These are phyloP conservation scores for Pomatorhinus ruficollis DNA, from an alignment of 2,113 vertebrate genomes.

Conservation along the genomic window DNA sequence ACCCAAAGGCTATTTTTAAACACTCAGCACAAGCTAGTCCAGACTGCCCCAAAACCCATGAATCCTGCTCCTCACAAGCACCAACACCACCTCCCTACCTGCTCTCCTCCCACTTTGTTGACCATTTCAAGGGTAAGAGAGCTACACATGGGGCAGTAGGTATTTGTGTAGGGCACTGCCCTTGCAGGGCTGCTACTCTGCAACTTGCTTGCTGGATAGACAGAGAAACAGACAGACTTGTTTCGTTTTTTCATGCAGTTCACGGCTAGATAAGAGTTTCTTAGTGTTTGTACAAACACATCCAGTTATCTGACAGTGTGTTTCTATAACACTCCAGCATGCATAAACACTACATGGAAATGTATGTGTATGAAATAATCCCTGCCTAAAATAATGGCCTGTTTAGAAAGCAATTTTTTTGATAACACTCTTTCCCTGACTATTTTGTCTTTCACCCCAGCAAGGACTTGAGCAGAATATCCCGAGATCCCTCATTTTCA, in stretches of 20 bases:
- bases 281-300: slow-evolving; percentile 29
- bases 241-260: not conserved
- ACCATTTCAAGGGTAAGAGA: not conserved
- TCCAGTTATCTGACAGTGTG: slow-evolving; percentile 1
- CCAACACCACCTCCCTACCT: not conserved
- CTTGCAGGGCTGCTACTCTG: not conserved
- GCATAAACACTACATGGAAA: not conserved
- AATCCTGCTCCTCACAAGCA: not conserved
- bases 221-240: not conserved
- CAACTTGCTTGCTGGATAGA: not conserved
- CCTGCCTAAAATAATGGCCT: not conserved
- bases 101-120: not conserved
- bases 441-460: not conserved
- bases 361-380: not conserved
- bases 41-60: not conserved
- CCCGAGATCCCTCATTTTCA: not conserved
- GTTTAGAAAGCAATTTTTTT: not conserved
- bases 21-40: not conserved
- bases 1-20: not conserved
- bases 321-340: not conserved
- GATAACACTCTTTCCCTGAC: not conserved
- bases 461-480: not conserved
- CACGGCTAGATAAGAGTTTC: not conserved
- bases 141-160: rapidly evolving
- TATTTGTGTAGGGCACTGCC: not conserved